Percentiles rank a stretch among this genome's conserved stretches.
Evolutionary conservation across 2,888 invertebrate species (phyloP).

Genomic region (Lobophora halterata): DNA sequence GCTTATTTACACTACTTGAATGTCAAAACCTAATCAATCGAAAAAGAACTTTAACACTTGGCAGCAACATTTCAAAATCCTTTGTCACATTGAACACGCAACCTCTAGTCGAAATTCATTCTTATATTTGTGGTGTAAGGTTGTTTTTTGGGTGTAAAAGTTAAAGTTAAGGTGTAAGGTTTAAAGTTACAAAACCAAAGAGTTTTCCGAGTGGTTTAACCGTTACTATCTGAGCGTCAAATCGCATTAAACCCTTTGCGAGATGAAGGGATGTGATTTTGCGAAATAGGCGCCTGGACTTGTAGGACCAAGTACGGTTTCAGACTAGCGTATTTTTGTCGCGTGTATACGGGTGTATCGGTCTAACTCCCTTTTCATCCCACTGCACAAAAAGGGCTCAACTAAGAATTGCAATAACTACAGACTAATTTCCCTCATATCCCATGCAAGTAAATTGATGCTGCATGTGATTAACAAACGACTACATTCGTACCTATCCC

Average conservation of each 20-base stretch:
- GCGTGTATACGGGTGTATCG: too few species aligned
- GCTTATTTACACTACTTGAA: slow-evolving; percentile 56
- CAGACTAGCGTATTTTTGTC: too few species aligned
- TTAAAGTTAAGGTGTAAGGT: slow-evolving; percentile 40
- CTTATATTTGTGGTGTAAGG: slow-evolving; percentile 21
- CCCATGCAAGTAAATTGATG: too few species aligned
- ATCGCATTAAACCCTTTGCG: slow-evolving; percentile 52
- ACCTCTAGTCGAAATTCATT: slow-evolving; percentile 21
- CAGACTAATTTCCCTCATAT: too few species aligned
- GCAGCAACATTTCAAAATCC: slow-evolving; percentile 24
- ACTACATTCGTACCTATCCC: too few species aligned
- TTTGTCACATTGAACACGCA: not conserved
- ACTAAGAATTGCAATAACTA: too few species aligned
- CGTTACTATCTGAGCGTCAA: slow-evolving; percentile 69
- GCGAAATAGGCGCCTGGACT: slow-evolving; percentile 24
- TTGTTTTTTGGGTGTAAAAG: slow-evolving; percentile 28
- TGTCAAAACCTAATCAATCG: slow-evolving; percentile 28
- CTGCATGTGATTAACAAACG: too few species aligned
- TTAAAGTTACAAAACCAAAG: slow-evolving; percentile 69
- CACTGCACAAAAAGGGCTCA: too few species aligned
- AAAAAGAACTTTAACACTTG: slow-evolving; percentile 37
- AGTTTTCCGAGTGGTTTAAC: slow-evolving; percentile 72
- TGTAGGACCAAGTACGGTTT: too few species aligned
- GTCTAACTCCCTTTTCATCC: too few species aligned
- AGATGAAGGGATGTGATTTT: slow-evolving; percentile 39